These are phyloP conservation scores for Chlorodrepanis virens DNA, from an alignment of 2,113 vertebrate species.

Conservation along the genomic window DNA sequence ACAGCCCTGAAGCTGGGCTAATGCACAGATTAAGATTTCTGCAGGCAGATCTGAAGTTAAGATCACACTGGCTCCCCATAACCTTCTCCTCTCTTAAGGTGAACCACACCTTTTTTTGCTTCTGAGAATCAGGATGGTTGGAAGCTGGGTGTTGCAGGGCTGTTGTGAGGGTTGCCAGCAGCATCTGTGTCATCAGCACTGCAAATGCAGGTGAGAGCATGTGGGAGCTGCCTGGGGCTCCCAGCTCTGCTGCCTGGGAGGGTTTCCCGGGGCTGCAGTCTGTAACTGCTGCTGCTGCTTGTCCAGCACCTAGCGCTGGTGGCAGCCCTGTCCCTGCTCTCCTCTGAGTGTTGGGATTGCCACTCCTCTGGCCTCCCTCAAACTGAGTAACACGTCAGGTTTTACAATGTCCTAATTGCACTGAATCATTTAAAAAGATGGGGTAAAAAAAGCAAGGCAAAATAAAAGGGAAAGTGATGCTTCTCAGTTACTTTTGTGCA, in stretches of 20 bases:
- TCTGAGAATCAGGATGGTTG: background rate
- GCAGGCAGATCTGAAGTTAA: background rate
- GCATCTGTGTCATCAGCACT: background rate
- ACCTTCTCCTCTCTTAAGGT: background rate
- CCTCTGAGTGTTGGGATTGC: accelerated
- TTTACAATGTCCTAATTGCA: background rate
- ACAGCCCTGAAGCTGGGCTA: background rate
- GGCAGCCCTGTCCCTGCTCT: background rate
- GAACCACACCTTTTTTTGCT: background rate
- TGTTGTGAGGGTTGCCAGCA: background rate
- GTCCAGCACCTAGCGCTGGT: background rate
- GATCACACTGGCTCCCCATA: background rate
- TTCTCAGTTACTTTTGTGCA: background rate
- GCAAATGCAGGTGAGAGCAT: background rate
- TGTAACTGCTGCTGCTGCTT: background rate
- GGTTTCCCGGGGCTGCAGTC: background rate
- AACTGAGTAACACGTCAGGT: background rate
- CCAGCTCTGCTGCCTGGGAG: background rate
- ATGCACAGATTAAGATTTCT: background rate
- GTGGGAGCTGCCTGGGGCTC: background rate
- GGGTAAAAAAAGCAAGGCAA: too few relatives aligned
- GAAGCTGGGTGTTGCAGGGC: accelerated
- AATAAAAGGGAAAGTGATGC: background rate
- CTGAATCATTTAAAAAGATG: background rate
- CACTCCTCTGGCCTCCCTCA: background rate